phyloP scores from a whole-genome alignment of 2,797 vertebrate genomes.

The Crax fasciolata region DNA sequence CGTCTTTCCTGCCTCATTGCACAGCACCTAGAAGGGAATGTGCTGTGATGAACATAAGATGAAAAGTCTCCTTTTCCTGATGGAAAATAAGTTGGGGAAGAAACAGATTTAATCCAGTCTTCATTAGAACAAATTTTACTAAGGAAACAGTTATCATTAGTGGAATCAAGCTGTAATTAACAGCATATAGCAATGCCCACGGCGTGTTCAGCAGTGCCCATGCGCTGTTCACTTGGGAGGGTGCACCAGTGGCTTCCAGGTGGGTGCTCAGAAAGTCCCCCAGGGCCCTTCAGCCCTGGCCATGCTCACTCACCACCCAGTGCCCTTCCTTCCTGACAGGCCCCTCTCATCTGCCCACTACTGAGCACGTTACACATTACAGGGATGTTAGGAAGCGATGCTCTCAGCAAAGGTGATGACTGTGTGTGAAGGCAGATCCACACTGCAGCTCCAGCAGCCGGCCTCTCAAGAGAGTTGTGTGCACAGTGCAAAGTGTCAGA shows the following conservation, averaged over 20 bases:
- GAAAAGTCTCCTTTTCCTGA: background rate
- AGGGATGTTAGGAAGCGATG: background rate
- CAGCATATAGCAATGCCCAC: background rate
- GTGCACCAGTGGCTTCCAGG: background rate
- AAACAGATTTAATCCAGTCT: background rate
- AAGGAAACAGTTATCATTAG: background rate
- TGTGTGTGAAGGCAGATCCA: background rate
- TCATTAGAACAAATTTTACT: background rate
- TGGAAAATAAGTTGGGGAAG: background rate
- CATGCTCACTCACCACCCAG: background rate
- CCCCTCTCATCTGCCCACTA: background rate
- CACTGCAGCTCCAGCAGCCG: background rate
- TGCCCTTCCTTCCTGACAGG: background rate
- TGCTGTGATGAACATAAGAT: background rate
- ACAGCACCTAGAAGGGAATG: background rate
- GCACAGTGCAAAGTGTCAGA: background rate
- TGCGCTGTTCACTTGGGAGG: no score
- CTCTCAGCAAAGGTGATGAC: slow-evolving; percentile 31
- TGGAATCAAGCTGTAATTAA: background rate
- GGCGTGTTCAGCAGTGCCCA: background rate
- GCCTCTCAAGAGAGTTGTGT: background rate
- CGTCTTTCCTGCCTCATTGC: background rate
- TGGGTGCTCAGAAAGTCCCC: background rate
- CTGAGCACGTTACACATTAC: background rate
- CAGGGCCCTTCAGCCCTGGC: accelerated